These are phyloP conservation scores for Drosophila quinaria DNA, from an alignment of 2,888 invertebrate species.

Conservation along the genomic window DNA sequence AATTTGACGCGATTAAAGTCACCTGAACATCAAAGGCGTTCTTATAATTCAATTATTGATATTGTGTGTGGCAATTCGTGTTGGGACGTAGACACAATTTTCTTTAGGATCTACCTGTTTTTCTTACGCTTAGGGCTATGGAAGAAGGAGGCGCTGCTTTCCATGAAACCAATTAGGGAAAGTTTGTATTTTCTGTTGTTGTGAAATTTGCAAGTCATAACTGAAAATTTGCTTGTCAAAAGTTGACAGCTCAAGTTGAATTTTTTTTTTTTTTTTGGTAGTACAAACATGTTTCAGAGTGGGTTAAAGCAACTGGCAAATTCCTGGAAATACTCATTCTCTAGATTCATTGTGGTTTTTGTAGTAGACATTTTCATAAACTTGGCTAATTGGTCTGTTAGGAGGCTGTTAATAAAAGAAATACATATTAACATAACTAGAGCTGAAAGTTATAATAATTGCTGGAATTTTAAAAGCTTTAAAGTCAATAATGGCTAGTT, in stretches of 20 bases:
- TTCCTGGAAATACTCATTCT: not conserved
- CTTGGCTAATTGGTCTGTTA: not conserved
- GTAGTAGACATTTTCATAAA: not conserved
- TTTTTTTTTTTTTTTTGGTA: not conserved
- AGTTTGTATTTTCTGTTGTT: slow-evolving; percentile 32
- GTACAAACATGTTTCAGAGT: not conserved
- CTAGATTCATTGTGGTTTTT: not conserved
- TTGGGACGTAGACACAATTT: slow-evolving; percentile 1
- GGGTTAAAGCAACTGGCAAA: not conserved
- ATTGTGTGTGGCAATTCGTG: slow-evolving; percentile 23
- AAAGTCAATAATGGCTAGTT: not conserved
- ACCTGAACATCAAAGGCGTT: slow-evolving; percentile 57
- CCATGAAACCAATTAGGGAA: slow-evolving; percentile 40
- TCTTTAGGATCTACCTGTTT: slow-evolving; percentile 8
- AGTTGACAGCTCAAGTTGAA: slow-evolving; percentile 15
- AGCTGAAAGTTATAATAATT: not conserved
- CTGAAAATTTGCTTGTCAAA: slow-evolving; percentile 39
- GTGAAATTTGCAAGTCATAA: slow-evolving; percentile 56
- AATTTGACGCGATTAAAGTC: slow-evolving; percentile 68
- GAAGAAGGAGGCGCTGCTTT: not conserved
- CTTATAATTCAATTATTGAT: slow-evolving; percentile 36
- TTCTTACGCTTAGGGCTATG: no score
- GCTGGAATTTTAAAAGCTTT: not conserved
- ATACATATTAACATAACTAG: not conserved
- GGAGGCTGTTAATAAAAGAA: not conserved